These are phyloP conservation scores for Pygathrix nemaeus DNA, from an alignment of 2,113 vertebrate genomes.

Conservation along the genomic window DNA sequence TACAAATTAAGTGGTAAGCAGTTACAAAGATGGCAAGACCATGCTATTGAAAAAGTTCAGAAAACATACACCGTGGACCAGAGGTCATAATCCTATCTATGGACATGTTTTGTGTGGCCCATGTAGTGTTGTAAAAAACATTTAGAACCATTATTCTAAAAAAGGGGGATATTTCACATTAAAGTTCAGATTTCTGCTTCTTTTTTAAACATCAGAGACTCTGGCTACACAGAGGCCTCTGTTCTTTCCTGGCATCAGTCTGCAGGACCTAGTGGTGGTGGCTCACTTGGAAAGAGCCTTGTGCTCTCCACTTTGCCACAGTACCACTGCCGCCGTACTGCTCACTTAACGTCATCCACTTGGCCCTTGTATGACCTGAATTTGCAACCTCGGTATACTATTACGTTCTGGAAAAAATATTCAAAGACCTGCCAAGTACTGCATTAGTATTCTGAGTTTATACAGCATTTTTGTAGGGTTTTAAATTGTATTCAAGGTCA, in stretches of 20 bases:
- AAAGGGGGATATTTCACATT: not conserved
- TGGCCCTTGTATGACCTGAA: not conserved
- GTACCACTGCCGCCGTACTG: not conserved
- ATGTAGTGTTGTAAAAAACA: not conserved
- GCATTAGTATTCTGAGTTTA: not conserved
- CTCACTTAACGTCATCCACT: not conserved
- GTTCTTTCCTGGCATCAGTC: not conserved
- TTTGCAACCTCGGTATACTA: not conserved
- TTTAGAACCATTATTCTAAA: not conserved
- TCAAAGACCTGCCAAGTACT: not conserved
- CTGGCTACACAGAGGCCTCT: not conserved
- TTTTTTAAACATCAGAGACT: not conserved
- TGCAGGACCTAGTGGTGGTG: not conserved
- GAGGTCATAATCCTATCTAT: not conserved
- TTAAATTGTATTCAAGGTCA: not conserved
- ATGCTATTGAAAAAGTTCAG: not conserved
- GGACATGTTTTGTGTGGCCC: not conserved
- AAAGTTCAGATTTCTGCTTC: not conserved
- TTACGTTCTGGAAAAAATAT: not conserved
- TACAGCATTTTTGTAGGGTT: conserved; percentile 38
- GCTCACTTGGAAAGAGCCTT: not conserved
- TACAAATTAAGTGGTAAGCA: conserved; percentile 35
- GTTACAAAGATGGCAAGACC: not conserved
- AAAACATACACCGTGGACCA: not conserved
- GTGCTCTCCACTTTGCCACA: not conserved